Conservation (phyloP, 2,797 vertebrate genomes). For the Periophthalmus magnuspinnatus region DNA sequence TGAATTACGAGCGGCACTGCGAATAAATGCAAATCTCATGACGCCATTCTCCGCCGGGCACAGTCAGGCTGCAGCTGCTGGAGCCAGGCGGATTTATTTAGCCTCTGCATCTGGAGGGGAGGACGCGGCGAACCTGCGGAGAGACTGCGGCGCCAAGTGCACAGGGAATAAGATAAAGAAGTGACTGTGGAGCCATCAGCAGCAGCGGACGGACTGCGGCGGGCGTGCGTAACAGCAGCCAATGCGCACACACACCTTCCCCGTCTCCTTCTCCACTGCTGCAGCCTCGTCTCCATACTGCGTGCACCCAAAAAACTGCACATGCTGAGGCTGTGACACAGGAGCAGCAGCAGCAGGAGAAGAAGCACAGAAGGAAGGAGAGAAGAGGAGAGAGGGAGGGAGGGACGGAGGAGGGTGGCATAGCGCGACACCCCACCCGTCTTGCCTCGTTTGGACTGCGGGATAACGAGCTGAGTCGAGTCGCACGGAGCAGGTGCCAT, state of each 20-base stretch:
- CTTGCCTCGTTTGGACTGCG: constrained; percentile 64
- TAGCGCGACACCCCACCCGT: constrained; percentile 60
- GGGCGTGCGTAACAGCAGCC: neutral
- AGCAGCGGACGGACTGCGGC: constrained; percentile 10
- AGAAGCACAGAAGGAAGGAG: no score
- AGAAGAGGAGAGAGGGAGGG: no score
- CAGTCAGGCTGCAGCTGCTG: neutral
- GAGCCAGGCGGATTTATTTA: neutral
- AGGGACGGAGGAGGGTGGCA: no score
- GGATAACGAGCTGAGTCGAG: constrained; percentile 52
- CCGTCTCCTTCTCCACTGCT: no score
- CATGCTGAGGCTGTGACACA: constrained; percentile 29
- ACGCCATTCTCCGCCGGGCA: constrained; percentile 47
- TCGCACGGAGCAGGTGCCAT: constrained; percentile 40
- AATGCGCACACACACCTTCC: neutral
- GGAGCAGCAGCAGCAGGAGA: neutral
- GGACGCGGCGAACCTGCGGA: neutral
- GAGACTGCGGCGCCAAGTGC: constrained; percentile 4
- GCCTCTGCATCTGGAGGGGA: constrained; percentile 9
- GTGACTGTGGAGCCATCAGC: neutral
- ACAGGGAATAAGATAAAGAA: neutral
- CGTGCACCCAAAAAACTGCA: neutral
- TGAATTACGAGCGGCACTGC: constrained; percentile 25
- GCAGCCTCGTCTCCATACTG: no score
- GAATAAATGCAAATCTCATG: constrained; percentile 12